Evolutionary conservation across 2,888 invertebrate genomes (phyloP).

Genomic region (Conistra vaccinii): DNA sequence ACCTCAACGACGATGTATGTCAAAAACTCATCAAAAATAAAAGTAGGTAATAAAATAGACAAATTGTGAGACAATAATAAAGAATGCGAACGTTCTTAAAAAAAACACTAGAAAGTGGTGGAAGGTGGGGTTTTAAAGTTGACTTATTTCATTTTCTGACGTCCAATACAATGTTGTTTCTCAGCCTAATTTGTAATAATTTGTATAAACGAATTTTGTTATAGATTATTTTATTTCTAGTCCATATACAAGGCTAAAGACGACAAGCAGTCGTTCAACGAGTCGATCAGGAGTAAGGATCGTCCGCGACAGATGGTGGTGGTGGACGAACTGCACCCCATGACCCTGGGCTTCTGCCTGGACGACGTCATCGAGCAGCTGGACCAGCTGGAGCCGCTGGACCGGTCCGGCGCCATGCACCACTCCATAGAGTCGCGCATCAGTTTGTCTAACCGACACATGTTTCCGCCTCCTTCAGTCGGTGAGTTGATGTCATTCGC

Average conservation of each 20-base stretch:
- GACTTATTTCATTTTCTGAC: not conserved
- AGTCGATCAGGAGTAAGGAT: slow-evolving; percentile 80
- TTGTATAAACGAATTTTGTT: too few species aligned
- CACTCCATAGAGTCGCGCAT: slow-evolving; percentile 80
- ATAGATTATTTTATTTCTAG: slow-evolving; percentile 9
- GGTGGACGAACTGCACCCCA: slow-evolving; percentile 75
- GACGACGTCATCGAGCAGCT: slow-evolving; percentile 77
- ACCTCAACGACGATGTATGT: not conserved
- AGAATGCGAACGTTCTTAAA: not conserved
- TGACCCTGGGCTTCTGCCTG: slow-evolving; percentile 69
- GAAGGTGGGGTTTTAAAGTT: too few species aligned
- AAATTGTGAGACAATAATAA: not conserved
- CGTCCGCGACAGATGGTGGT: slow-evolving; percentile 74
- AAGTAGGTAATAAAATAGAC: too few species aligned
- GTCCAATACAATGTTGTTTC: not conserved
- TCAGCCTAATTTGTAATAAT: not conserved
- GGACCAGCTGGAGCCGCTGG: slow-evolving; percentile 72
- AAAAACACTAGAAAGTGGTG: not conserved
- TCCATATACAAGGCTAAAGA: slow-evolving; percentile 78
- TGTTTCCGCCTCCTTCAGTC: slow-evolving; percentile 82
- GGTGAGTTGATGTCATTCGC: slow-evolving; percentile 70
- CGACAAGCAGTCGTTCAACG: slow-evolving; percentile 84
- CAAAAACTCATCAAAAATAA: not conserved
- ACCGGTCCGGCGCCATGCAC: slow-evolving; percentile 83
- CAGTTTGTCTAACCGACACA: slow-evolving; percentile 71